Conservation (phyloP, 1,140 invertebrate species). For the Aphis craccivora region DNA sequence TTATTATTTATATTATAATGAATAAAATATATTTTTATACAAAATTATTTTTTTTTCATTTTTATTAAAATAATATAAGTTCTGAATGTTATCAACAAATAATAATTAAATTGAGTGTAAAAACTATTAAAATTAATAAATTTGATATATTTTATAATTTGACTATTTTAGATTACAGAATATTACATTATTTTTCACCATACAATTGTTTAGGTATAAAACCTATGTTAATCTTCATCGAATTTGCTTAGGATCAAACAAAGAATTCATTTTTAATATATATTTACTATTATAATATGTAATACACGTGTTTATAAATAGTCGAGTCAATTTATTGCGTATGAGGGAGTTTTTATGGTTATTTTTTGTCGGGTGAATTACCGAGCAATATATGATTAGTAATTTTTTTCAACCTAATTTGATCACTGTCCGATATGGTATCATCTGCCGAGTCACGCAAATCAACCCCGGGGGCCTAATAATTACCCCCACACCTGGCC, state of each 20-base stretch:
- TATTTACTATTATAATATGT: neutral
- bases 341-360: slow-evolving; percentile 1
- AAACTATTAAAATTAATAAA: neutral
- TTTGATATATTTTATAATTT: neutral
- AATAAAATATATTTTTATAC: neutral
- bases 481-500: slow-evolving; percentile 42
- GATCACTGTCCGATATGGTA: slow-evolving; percentile 51
- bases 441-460: slow-evolving; percentile 56
- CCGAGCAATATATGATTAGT: slow-evolving; percentile 37
- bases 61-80: too few species aligned
- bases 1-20: neutral
- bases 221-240: neutral
- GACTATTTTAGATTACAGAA: neutral
- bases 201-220: too few species aligned
- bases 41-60: too few species aligned
- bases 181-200: neutral
- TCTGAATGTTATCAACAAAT: neutral
- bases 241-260: neutral
- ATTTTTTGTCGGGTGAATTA: slow-evolving; percentile 19
- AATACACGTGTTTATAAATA: neutral
- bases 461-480: slow-evolving; percentile 55
- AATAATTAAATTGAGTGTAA: neutral
- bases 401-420: slow-evolving; percentile 47
- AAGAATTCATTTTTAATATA: neutral
- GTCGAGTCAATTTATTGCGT: slow-evolving; percentile 16